Base-by-base conservation (phyloP, 2,888 invertebrate species). In the Lymantria dispar region DNA sequence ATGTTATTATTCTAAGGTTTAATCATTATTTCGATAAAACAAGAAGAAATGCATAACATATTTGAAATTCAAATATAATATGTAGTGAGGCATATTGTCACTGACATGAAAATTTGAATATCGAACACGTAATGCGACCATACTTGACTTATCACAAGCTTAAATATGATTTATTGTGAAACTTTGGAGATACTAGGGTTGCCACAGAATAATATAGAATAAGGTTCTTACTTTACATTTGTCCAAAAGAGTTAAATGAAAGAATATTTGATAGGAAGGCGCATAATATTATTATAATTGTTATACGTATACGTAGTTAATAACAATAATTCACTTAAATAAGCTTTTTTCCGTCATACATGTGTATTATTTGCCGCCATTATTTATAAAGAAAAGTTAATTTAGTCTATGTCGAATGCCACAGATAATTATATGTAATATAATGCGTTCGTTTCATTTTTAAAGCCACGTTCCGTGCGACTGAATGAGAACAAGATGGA, bases 401-500 rank as follows among this genome's bases (percentile, higher is more conserved):
- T 22, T 56, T 58, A 54, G 46, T 66, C 50, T 58, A 52, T 64
- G 61, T 64, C 58, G 47, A 56, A 60, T 67, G 56, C 60, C 54
- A 66, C 36, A 67, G 57, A 66, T 67, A 66, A 66, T 64, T 40
- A 40, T 64, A 62, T 54, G 50, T 58, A 61, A 60, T 56, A 55
- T 60, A 64, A 70, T 56, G 56, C 52, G 59, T 72, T 72, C 60
- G 56, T 48, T 58, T 58, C 58, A 62, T 57, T 63, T 58, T n/a
- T 60, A 62, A 73, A 75, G 74, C 71, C 70, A 67, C 65, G 80
- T 80, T 80, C 64, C 66, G 56, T 47, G 37, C 62, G 57, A 68
- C 50, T 68, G 72, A 62, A 50, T 62, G 65, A 44, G 70, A 69
- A 70, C 58, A 63, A 65, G 69, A 60, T 48, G 55, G 56, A 46